phyloP scores from a whole-genome alignment of 2,113 vertebrate species.

The Pithys albifrons region DNA sequence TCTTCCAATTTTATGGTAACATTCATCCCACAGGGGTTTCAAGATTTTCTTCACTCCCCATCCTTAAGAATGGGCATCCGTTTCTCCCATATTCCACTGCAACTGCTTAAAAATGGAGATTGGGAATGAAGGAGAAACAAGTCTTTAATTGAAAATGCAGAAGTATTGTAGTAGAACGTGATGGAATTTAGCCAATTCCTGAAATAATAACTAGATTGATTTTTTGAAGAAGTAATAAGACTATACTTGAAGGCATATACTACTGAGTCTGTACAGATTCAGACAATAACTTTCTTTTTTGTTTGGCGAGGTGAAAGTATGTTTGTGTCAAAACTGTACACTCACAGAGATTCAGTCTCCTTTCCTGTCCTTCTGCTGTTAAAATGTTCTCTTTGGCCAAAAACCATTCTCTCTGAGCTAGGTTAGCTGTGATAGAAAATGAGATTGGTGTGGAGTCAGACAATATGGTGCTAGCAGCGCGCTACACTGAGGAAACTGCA shows the following conservation, averaged over 20 bases:
- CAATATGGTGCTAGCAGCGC: rapidly evolving
- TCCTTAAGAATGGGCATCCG: not conserved
- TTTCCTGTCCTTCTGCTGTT: not conserved
- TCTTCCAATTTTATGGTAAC: not conserved
- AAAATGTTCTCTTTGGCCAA: not conserved
- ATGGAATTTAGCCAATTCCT: not conserved
- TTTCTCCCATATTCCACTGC: not conserved
- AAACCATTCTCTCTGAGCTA: not conserved
- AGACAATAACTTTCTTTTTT: not conserved
- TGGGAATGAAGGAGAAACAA: not conserved
- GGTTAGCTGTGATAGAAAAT: not conserved
- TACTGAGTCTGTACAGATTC: not conserved
- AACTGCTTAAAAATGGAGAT: not conserved
- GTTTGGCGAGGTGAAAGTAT: not conserved
- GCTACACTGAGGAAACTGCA: not conserved
- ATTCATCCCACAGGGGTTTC: not conserved
- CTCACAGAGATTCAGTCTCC: not conserved
- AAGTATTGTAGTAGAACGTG: not conserved
- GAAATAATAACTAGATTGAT: not conserved
- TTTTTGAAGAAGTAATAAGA: not conserved
- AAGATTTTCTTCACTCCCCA: not conserved
- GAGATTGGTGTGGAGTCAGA: not conserved
- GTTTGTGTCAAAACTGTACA: not conserved
- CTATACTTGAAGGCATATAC: not conserved
- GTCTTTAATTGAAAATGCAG: not conserved